Evolutionary conservation across 2,113 vertebrate species (phyloP), one percentile per base, ranked within the genome.

Genomic region (Myrmecobius fasciatus): DNA sequence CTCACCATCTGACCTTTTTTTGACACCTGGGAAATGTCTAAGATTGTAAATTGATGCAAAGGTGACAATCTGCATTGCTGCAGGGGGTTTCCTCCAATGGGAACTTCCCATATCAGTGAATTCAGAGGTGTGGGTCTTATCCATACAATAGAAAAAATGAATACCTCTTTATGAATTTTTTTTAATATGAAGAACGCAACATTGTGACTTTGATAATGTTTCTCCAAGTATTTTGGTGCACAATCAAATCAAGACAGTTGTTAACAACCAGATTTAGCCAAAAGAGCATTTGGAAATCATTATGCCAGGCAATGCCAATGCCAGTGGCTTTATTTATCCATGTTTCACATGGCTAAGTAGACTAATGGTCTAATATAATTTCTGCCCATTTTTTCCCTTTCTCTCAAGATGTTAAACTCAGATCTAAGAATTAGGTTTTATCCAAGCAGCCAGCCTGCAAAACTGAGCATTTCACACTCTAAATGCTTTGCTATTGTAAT

Each of bases 221-320:
- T 90, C 11, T 67, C 53, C 31, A 93, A 89, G 24, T 92, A 75
- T 89, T 47, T 89, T 9, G 92, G 14, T 1, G 17, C 93, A 10
- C 8, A 93, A 95, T 95, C 89, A 97, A 96, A 92, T 24, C 12
- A 92, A 0, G 52, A 11, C 60, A 93, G 92, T 4, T 67, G 9
- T 2, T 25, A 88, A 10, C 0, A 8, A 52, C 52, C 36, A 91
- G 89, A 92, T 31, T 48, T 46, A 90, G 7, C 54, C 49, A 94
- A 89, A 7, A 83, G 8, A 96, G 46, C 2, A 6, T n/a, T 96
- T 88, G 89, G 8, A 89, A 94, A 89, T 92, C 1, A 93, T 92
- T 92, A 94, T 90, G 1, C 14, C 75, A 89, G 53, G 3, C 54
- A 48, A 49, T 52, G 46, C 3, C 52, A 48, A n/a, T 2, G 54